phyloP scores from a whole-genome alignment of 2,113 vertebrate species.

The Pachycephala philippinensis region DNA sequence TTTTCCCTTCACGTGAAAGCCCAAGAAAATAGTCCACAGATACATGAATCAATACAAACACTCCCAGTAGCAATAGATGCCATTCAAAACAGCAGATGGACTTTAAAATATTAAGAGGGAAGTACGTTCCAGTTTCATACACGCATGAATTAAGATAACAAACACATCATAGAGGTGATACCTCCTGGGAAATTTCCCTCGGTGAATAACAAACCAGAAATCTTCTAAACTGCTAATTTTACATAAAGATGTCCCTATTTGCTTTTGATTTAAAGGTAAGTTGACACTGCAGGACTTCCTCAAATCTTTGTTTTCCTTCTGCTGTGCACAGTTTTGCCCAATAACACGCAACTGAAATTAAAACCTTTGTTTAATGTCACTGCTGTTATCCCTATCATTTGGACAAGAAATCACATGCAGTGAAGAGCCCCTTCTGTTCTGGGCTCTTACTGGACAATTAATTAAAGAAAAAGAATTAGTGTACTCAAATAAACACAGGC shows the following conservation, averaged over 20 bases:
- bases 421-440: background rate
- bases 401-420: background rate
- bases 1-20: background rate
- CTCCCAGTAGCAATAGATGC: background rate
- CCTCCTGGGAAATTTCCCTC: background rate
- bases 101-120: constrained; percentile 22
- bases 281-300: background rate
- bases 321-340: background rate
- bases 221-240: background rate
- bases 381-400: background rate
- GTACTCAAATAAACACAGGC: background rate
- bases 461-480: background rate
- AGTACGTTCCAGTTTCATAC: background rate
- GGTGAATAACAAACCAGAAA: background rate
- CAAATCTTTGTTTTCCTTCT: background rate
- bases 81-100: background rate
- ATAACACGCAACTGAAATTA: background rate
- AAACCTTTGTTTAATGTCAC: background rate
- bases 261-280: background rate
- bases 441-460: background rate
- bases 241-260: background rate
- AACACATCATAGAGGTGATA: background rate
- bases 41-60: background rate
- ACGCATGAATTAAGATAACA: background rate
- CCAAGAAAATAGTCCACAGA: background rate